phyloP scores from a whole-genome alignment of 2,797 vertebrate genomes.

The Pyrocephalus nanus region DNA sequence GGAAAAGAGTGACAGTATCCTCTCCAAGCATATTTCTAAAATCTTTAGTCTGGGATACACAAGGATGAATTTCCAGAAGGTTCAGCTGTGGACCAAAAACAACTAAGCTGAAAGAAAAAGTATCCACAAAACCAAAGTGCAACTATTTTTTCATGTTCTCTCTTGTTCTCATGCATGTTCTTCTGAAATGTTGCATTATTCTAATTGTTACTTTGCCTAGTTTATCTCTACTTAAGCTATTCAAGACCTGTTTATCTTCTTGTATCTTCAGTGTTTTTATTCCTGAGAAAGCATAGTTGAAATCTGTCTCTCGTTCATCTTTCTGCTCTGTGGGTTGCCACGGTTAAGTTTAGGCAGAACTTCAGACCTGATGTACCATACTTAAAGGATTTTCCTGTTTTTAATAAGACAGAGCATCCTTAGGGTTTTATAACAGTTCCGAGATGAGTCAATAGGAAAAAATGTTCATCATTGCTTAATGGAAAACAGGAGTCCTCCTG shows the following conservation, averaged over 20 bases:
- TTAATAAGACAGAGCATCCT: slow-evolving; percentile 1
- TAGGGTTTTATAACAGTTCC: neutral
- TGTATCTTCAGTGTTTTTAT: neutral
- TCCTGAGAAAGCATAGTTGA: neutral
- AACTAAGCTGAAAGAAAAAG: neutral
- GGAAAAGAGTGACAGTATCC: neutral
- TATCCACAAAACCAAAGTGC: neutral
- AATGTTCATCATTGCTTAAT: slow-evolving; percentile 26
- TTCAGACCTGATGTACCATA: neutral
- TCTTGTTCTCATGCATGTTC: neutral
- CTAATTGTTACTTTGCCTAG: neutral
- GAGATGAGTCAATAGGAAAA: neutral
- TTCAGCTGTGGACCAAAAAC: neutral
- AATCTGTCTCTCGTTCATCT: neutral
- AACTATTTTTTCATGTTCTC: neutral
- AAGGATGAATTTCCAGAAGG: neutral
- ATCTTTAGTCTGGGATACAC: neutral
- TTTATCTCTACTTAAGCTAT: neutral
- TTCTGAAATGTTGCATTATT: neutral
- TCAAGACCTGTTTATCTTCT: neutral
- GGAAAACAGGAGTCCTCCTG: neutral
- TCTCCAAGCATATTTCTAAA: neutral
- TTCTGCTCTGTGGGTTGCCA: neutral
- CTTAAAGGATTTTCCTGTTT: slow-evolving; percentile 17
- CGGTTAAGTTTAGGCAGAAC: neutral